Conservation (phyloP, 2,888 invertebrate species). For the Palloptera scutellata region DNA sequence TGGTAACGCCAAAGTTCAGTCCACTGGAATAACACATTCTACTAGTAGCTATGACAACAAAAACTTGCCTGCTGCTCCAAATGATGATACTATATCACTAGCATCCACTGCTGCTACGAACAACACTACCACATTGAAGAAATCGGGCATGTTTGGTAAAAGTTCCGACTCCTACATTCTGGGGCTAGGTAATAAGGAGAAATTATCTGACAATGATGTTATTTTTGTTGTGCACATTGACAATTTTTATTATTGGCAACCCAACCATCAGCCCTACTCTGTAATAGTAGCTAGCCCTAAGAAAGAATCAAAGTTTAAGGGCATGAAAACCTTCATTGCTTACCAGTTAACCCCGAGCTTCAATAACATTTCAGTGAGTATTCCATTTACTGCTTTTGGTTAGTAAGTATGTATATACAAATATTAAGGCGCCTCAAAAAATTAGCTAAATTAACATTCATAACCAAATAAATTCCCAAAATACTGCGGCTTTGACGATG, state of each 20-base stretch:
- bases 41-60: constrained; percentile 58
- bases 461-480: no score
- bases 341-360: constrained; percentile 96
- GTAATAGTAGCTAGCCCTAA: constrained; percentile 94
- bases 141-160: constrained; percentile 90
- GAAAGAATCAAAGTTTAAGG: constrained; percentile 97
- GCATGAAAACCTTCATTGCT: constrained; percentile 96
- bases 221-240: constrained; percentile 79
- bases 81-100: constrained; percentile 67
- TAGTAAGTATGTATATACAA: no score
- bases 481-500: no score
- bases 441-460: no score
- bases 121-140: constrained; percentile 66
- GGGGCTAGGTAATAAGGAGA: constrained; percentile 73
- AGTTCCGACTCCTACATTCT: constrained; percentile 90
- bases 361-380: constrained; percentile 85
- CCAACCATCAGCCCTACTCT: constrained; percentile 76
- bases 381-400: no score
- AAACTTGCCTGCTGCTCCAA: constrained; percentile 60
- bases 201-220: constrained; percentile 75
- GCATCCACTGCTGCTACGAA: constrained; percentile 43
- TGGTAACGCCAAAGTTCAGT: constrained; percentile 47
- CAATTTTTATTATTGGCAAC: constrained; percentile 80
- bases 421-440: no score
- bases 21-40: constrained; percentile 45